These are phyloP conservation scores for Antedon mediterranea DNA, from an alignment of 53 echinoderm and acorn worm genomes.

Conservation along the genomic window DNA sequence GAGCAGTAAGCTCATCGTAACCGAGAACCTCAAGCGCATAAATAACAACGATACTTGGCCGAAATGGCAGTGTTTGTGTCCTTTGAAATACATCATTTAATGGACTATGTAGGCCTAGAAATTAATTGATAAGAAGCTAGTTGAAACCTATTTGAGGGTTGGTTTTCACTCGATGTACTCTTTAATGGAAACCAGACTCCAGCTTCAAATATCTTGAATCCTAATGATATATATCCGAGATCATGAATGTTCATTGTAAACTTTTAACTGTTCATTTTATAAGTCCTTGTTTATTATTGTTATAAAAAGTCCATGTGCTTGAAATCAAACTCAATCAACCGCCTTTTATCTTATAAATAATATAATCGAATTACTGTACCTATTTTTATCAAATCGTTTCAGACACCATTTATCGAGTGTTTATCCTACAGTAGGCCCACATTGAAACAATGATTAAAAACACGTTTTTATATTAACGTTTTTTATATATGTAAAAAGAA, in stretches of 20 bases:
- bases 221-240: not conserved
- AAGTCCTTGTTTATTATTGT: not conserved
- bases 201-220: not conserved
- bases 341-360: no score
- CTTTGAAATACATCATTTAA: not conserved
- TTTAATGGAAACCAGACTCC: not conserved
- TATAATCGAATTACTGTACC: no score
- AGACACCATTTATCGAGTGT: no score
- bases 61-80: not conserved
- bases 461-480: no score
- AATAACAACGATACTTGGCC: not conserved
- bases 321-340: not conserved
- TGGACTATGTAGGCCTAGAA: not conserved
- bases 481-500: no score
- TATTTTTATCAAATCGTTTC: no score
- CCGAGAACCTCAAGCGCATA: not conserved
- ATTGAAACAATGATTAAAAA: no score
- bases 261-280: not conserved
- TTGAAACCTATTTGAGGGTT: not conserved
- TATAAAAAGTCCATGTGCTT: not conserved
- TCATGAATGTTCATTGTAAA: not conserved
- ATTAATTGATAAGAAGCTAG: not conserved
- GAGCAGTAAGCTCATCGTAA: not conserved
- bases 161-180: not conserved
- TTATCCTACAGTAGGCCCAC: no score